Conservation (phyloP, 2,797 vertebrate genomes). For the Epinephelus malabaricus region DNA sequence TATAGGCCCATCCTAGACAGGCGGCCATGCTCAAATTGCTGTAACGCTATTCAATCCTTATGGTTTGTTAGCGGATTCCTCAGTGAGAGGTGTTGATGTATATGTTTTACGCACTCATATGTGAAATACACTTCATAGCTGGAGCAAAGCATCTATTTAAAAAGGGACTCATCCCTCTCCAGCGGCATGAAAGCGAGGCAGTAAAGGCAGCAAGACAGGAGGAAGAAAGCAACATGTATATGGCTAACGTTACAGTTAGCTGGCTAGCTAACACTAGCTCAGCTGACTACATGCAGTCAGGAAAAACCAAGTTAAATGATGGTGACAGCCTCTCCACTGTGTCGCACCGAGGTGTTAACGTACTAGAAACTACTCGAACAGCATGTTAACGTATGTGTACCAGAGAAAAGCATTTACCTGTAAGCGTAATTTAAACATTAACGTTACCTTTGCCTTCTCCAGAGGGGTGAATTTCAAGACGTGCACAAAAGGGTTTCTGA, state of each 20-base stretch:
- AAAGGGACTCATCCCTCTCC: background rate
- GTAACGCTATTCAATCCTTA: conserved; percentile 13
- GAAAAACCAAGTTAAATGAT: conserved; percentile 32
- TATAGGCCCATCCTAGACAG: conserved; percentile 67
- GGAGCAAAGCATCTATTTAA: background rate
- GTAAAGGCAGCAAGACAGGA: background rate
- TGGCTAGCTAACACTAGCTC: conserved; percentile 63
- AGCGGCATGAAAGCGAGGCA: background rate
- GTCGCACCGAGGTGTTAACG: background rate
- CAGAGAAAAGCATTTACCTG: too few relatives aligned
- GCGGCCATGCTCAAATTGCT: conserved; percentile 63
- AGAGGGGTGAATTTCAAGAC: conserved; percentile 90
- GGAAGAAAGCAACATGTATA: conserved; percentile 73
- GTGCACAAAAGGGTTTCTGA: conserved; percentile 95
- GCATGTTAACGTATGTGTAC: too few relatives aligned
- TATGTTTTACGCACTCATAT: background rate
- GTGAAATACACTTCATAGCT: background rate
- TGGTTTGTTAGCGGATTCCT: conserved; percentile 24
- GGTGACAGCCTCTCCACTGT: conserved; percentile 40
- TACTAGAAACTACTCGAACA: background rate
- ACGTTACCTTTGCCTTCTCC: conserved; percentile 92
- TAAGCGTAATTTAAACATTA: background rate
- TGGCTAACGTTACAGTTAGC: conserved; percentile 64
- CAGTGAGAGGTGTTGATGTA: background rate
- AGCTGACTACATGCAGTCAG: conserved; percentile 51